Percentiles rank a stretch among this genome's conserved stretches.
Conservation (phyloP, 1,140 invertebrate species). For the Lysiphlebus fabarum region DNA sequence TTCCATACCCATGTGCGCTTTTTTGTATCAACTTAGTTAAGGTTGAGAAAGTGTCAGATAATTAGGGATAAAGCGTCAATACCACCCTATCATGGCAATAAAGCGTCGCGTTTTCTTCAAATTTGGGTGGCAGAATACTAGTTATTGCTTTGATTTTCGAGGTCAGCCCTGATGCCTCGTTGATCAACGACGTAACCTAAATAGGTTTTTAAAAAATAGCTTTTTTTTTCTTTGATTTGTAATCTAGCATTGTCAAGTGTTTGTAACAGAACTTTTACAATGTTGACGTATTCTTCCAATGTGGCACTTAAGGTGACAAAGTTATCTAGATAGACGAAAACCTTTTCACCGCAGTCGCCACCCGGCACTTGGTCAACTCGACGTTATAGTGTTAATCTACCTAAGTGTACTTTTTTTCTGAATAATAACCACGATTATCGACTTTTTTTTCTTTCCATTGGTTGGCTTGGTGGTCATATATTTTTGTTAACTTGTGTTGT, state of each 20-base stretch:
- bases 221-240: conserved; percentile 40
- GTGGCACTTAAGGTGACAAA: conserved; percentile 28
- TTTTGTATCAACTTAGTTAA: conserved; percentile 35
- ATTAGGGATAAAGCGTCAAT: conserved; percentile 43
- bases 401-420: too few species aligned
- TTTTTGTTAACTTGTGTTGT: too few species aligned
- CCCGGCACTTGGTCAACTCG: conserved; percentile 32
- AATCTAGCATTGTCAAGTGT: conserved; percentile 21
- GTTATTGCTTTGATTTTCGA: conserved; percentile 21
- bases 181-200: conserved; percentile 32
- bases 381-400: too few species aligned
- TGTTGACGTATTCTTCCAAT: conserved; percentile 31
- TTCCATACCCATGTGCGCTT: conserved; percentile 30
- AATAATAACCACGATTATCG: too few species aligned
- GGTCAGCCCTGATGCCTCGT: conserved; percentile 28
- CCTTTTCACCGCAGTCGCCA: conserved; percentile 24
- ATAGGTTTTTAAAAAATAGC: conserved; percentile 34
- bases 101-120: conserved; percentile 41
- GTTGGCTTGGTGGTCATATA: too few species aligned
- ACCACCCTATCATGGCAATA: conserved; percentile 43
- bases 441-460: too few species aligned
- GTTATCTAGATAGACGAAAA: conserved; percentile 41
- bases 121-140: conserved; percentile 25
- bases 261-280: conserved; percentile 39
- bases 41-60: conserved; percentile 36